Evolutionary conservation across 2,888 invertebrate species (phyloP).

Genomic region (Adineta ricciae): DNA sequence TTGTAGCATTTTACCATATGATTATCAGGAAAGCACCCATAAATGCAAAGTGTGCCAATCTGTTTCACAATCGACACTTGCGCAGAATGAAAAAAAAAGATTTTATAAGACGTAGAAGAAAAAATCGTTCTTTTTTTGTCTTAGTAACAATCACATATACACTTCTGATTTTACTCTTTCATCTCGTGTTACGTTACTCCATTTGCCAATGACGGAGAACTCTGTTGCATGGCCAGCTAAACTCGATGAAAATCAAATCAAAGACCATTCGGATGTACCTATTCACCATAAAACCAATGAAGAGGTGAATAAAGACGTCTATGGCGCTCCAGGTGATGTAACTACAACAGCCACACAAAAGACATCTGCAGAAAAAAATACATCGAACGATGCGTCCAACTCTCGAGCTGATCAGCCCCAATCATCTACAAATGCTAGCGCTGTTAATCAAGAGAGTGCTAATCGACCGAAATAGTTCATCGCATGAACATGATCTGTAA

Average conservation of each 20-base stretch:
- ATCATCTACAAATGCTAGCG: background rate
- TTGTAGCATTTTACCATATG: too few species aligned
- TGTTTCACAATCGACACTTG: too few species aligned
- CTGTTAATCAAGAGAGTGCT: background rate
- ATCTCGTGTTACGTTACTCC: background rate
- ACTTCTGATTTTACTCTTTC: too few species aligned
- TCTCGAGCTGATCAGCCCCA: background rate
- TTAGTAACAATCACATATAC: background rate
- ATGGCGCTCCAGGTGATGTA: background rate
- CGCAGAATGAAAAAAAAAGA: background rate
- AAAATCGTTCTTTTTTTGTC: background rate
- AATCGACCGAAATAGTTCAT: background rate
- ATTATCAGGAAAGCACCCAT: too few species aligned
- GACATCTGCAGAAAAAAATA: background rate
- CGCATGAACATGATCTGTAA: too few species aligned
- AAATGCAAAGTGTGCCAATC: too few species aligned
- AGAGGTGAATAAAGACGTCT: background rate
- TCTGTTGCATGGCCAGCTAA: background rate
- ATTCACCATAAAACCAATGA: background rate
- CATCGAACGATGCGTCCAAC: background rate
- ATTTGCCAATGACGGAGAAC: background rate
- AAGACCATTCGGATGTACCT: background rate
- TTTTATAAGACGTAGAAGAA: background rate
- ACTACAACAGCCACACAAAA: background rate
- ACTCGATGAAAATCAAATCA: background rate